Base-by-base conservation (phyloP, 1,140 invertebrate genomes). In the Zophobas atratus region DNA sequence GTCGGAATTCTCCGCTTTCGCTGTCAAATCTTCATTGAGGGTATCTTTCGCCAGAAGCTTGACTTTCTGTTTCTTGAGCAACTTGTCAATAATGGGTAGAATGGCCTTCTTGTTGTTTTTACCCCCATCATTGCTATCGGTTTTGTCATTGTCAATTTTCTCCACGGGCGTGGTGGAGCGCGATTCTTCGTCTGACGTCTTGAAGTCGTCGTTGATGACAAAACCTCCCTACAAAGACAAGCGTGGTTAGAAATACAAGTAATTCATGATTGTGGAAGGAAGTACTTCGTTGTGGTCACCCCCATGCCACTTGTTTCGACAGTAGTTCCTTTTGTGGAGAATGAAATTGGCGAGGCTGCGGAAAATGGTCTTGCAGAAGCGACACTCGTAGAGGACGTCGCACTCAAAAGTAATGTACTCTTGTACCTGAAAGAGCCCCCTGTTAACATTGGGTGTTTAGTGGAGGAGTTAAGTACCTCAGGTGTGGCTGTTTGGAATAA, bases 341-440 rank as follows among this genome's bases (percentile, higher is more conserved):
- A 92, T 82, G 81, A 92, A 91, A 85, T 92, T 92, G 0, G 90
- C 88, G 46, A 92, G 81, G 77, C 88, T 89, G 38, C 91, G 85
- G 83, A 91, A 92, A 43, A 92, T 83, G 76, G 87, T 89, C 6
- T 87, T 85, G 84, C 91, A 92, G 2, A 90, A 86, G 80, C 88
- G 87, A 82, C 91, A 92, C 82, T 92, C 91, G 75, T 90, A 88
- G 77, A 92, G 89, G 56, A 91, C 83, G 81, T 91, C 89, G 84
- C 91, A 92, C 84, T 92, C 90, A 79, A 91, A 87, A 6, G 88
- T 80, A 1, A 92, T 84, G 35, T 90, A 83, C 75, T 88, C 83
- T 48, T 88, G 85, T 2, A 91, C 87, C 88, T 89, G 70, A 46
- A 85, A 84, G 49, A 70, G 57, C 77, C 74, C 51, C 79, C 70